Base-by-base conservation (phyloP, 1,140 invertebrate genomes). In the Subanguina moxae region DNA sequence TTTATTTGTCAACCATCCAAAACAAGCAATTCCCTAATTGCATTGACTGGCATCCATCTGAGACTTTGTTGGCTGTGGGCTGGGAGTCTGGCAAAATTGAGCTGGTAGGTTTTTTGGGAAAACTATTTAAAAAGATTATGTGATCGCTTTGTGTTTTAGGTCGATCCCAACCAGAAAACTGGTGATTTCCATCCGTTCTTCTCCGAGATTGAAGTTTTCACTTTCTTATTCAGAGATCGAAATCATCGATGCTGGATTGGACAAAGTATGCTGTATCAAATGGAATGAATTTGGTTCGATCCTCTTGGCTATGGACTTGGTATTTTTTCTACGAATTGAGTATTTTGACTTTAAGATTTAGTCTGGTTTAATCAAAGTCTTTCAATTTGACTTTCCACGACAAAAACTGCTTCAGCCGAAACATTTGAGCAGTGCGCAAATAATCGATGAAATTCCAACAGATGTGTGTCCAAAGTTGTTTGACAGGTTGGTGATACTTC, bases 11-110 rank as follows among this genome's bases (percentile, higher is more conserved):
- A 90, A 76, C 83, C 88, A 5, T 87, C 88, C 0, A 88, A 89
- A 63, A 90, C 90, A 85, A 89, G 90, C 0, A 71, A 27, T 43
- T 23, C 3, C 52, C 72, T 5, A 90, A 90, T 13, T 87, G 89
- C 5, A 82, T 94, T 23, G 86, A 87, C 1, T 97, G 93, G 93
- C 93, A 97, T 85, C 92, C 93, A 1, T 88, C 88, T 45, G 88
- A 89, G 76, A 88, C 88, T 56, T 85, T 91, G 64, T 81, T 96
- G 57, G 89, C 89, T 3, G 88, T 89, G 62, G 91, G 91, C 9
- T 96, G 92, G 91, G 91, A 94, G 83, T 91, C 88, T 80, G 93
- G 93, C 46, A 90, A 92, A 52, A 15, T 52, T 25, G 48, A 52
- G 48, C 23, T 52, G 48, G 48, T 38, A 38, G 3, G 11, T 38